These are phyloP conservation scores for Brachyistius frenatus DNA, from an alignment of 2,113 vertebrate genomes.

Conservation along the genomic window DNA sequence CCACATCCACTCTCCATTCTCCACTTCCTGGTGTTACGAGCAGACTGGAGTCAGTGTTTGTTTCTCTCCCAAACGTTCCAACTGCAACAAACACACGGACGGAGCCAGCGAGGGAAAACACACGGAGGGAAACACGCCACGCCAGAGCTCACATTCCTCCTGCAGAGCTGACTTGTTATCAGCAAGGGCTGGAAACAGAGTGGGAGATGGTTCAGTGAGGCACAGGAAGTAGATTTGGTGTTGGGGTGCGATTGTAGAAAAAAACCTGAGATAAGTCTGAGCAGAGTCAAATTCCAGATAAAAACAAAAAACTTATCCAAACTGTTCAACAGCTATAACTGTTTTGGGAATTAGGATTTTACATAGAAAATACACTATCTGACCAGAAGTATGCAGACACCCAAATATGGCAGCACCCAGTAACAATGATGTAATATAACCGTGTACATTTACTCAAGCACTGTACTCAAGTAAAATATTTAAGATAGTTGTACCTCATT, in stretches of 20 bases:
- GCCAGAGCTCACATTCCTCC: constrained; percentile 45
- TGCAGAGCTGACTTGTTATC: constrained; percentile 20
- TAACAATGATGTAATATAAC: no score
- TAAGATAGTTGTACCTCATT: no score
- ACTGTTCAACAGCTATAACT: not conserved
- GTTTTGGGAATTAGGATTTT: no score
- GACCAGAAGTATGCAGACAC: no score
- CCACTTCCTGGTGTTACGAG: constrained; percentile 44
- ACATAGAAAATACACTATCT: no score
- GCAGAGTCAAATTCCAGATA: not conserved
- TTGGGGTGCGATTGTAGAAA: not conserved
- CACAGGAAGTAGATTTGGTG: constrained; percentile 14
- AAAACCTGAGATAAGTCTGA: not conserved
- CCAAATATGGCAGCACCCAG: no score
- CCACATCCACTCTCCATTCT: constrained; percentile 43
- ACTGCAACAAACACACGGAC: constrained; percentile 50
- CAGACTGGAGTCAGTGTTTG: constrained; percentile 35
- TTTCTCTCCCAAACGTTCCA: constrained; percentile 50
- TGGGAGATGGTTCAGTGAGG: constrained; percentile 16
- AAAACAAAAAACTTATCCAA: not conserved
- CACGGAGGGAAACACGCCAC: constrained; percentile 14
- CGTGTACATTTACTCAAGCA: no score
- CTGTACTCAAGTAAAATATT: no score
- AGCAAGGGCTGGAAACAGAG: constrained; percentile 13
- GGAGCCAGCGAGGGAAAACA: constrained; percentile 18